phyloP scores from a whole-genome alignment of 2,888 invertebrate genomes.

The Catocala sponsa region DNA sequence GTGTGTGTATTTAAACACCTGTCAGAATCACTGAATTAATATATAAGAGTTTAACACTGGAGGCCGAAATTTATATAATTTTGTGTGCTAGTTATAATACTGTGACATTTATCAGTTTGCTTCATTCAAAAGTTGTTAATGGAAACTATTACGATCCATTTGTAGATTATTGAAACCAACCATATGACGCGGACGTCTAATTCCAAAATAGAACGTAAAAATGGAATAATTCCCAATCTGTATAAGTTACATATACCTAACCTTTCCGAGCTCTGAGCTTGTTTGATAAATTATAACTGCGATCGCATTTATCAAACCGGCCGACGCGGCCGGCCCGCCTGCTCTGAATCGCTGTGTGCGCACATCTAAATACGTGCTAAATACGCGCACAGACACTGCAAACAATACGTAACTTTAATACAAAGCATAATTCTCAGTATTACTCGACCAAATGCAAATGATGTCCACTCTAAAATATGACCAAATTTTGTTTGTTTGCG shows the following conservation, averaged over 20 bases:
- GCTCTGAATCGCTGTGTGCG: background rate
- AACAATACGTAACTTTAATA: background rate
- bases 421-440: no score
- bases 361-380: background rate
- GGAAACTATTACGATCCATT: no score
- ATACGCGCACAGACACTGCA: background rate
- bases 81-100: no score
- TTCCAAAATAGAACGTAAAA: background rate
- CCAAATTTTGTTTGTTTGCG: background rate
- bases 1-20: no score
- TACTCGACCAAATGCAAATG: no score
- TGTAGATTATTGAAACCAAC: no score
- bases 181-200: no score
- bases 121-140: no score
- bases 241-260: background rate
- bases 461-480: background rate
- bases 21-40: no score
- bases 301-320: constrained; percentile 2
- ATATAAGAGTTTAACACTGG: no score
- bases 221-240: background rate
- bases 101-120: no score
- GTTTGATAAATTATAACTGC: constrained; percentile 9
- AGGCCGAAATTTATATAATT: no score
- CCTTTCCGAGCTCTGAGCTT: constrained; percentile 6
- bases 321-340: background rate